These are phyloP conservation scores for Heliconius himera DNA, from an alignment of 1,140 invertebrate species.

Conservation along the genomic window DNA sequence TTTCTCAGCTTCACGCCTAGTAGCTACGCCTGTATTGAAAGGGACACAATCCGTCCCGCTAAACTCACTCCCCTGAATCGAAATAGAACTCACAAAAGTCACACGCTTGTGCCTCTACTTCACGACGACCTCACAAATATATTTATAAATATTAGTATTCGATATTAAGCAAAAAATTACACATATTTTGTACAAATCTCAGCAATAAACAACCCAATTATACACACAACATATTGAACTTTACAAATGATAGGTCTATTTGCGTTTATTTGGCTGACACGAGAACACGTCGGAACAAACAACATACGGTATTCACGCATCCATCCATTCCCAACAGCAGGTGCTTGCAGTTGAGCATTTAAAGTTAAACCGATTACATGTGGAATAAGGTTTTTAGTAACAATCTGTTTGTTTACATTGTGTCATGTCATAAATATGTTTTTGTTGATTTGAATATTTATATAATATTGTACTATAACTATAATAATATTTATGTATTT, in stretches of 20 bases:
- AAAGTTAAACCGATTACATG: not conserved
- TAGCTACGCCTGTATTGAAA: too few relatives aligned
- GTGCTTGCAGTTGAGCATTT: conserved; percentile 9
- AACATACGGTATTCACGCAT: conserved; percentile 32
- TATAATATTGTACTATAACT: not conserved
- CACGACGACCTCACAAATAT: too few relatives aligned
- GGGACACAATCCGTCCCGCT: too few relatives aligned
- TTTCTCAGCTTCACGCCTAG: too few relatives aligned
- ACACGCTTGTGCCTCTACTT: too few relatives aligned
- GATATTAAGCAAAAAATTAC: not conserved
- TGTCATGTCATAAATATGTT: not conserved
- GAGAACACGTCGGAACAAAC: conserved; percentile 25
- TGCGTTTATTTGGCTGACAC: conserved; percentile 35
- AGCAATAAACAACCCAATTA: conserved; percentile 19
- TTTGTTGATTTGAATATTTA: too few relatives aligned
- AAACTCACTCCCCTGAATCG: too few relatives aligned
- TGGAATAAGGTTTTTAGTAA: not conserved
- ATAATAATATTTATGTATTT: too few relatives aligned
- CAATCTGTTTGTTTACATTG: not conserved
- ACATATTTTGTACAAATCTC: conserved; percentile 2
- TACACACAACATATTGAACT: conserved; percentile 21
- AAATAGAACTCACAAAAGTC: too few relatives aligned
- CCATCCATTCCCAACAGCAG: conserved; percentile 27
- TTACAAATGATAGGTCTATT: conserved; percentile 35
- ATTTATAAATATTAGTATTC: not conserved